Base-by-base conservation (phyloP, 2,888 invertebrate genomes). In the Xanthorhoe spadicearia region DNA sequence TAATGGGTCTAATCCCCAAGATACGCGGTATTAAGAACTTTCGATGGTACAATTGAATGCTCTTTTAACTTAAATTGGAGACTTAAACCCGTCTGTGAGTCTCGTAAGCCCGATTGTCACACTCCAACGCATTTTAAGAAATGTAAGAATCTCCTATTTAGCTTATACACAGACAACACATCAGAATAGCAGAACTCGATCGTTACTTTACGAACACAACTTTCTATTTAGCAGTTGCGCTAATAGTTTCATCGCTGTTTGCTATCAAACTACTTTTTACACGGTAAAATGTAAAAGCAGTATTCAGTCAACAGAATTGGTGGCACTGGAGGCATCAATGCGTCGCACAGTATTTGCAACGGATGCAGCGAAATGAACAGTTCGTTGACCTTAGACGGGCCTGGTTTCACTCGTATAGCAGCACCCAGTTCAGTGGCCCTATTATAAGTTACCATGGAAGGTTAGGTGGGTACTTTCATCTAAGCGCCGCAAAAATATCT, bases 321-420 rank as follows among this genome's bases (percentile, higher is more conserved):
- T 86, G 85, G 59, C 51, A 51, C 59, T 59, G 43, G 89, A 85
- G 84, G 86, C 83, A 80, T 81, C 81, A 88, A 88, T 89, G 90
- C 87, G 86, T 86, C 59, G 83, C 86, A 83, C 83, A 87, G 84
- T 90, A 91, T 92, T 93, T 91, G 92, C 93, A 93, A 92, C 91
- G 92, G 90, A 92, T 93, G 92, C 92, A 93, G 93, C 90, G 85
- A 93, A 92, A 92, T 91, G 90, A 89, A 86, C 87, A 89, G 93
- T 90, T 92, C 92, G 82, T 85, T 87, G 91, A 92, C 89, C 92
- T 86, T 87, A 82, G 82, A 81, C 86, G 81, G 83, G 88, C 89
- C 87, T 85, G 90, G 92, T 92, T 93, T 92, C 91, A 92, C 93
- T 92, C 85, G 86, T 86, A 86, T 83, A 90, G 81, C 66, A 87